Percentiles rank a stretch among this genome's conserved stretches.
phyloP scores from a whole-genome alignment of 2,888 invertebrate genomes.

The Mimachlamys varia region DNA sequence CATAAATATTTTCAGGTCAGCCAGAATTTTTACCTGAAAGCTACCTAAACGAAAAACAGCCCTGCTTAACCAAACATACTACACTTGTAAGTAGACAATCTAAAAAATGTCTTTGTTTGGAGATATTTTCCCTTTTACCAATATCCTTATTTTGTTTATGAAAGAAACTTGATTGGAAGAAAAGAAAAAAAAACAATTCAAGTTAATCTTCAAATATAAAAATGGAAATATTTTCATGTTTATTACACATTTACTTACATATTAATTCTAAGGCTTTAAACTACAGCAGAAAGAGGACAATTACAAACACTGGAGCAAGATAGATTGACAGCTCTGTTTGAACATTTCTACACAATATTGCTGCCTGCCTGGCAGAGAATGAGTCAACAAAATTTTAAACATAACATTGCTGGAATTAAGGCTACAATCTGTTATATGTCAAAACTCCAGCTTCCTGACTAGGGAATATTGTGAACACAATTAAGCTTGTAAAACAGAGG shows the following conservation, averaged over 20 bases:
- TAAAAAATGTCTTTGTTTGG: background rate
- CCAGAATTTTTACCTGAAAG: no score
- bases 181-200: background rate
- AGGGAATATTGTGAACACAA: conserved; percentile 11
- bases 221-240: background rate
- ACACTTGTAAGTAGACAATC: no score
- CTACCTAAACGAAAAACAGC: no score
- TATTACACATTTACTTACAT: background rate
- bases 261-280: background rate
- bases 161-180: background rate
- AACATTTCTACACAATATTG: background rate
- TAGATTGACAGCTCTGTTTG: background rate
- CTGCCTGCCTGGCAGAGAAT: conserved; percentile 3
- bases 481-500: background rate
- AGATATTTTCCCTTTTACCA: background rate
- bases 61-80: no score
- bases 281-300: background rate
- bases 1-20: no score
- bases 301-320: background rate
- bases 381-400: background rate
- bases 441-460: conserved; percentile 31
- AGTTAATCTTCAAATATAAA: background rate
- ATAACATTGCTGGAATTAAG: conserved; percentile 17
- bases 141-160: background rate
- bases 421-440: background rate